Evolutionary conservation across 2,113 vertebrate species (phyloP), one percentile per base, ranked within the genome.

Genomic region (Protobothrops mucrosquamatus): DNA sequence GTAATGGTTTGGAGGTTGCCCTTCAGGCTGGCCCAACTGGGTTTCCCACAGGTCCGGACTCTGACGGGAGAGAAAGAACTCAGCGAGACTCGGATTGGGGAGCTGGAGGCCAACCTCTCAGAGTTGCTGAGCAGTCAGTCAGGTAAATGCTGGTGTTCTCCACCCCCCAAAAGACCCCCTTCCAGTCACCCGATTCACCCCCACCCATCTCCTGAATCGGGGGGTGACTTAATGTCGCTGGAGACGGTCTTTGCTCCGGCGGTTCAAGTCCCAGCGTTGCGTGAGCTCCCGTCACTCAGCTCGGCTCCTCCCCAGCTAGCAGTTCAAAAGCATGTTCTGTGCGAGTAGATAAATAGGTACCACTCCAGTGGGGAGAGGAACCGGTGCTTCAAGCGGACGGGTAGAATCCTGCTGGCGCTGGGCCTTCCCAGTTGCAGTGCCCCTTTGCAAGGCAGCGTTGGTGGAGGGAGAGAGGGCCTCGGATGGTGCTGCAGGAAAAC

Each of bases 1-100:
- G 91, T 43, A 26, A 90, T 26, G 93, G 89, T 56, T 69, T 69
- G n/a, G 48, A 61, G 74, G 48, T 39, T 51, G 52, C 20, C 18
- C 54, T 22, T 56, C 51, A 6, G 22, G 8, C 29, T 29, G 0
- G 2, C 55, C 61, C 18, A 1, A 0, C 0, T 87, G 64, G 15
- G 91, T 39, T 90, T 51, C 11, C 90, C n/a, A 89, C 96, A 99
- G 99, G 95, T 99, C 86, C 97, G 96, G 5, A 92, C 96, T 54
- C 96, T 99, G 94, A 97, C 97, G 92, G 98, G 99, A 39, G 99
- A 99, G 94, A 98, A 98, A 89, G 98, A 99, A 34, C 95, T 93
- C 26, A 97, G 98, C 0, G 81, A 97, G 48, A 97, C 64, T 93
- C 97, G 96, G 93, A 98, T 99, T 74, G 98, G 95, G 89, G 98